These are phyloP conservation scores for Macheiramphus alcinus DNA, from an alignment of 2,113 vertebrate genomes.

Conservation along the genomic window DNA sequence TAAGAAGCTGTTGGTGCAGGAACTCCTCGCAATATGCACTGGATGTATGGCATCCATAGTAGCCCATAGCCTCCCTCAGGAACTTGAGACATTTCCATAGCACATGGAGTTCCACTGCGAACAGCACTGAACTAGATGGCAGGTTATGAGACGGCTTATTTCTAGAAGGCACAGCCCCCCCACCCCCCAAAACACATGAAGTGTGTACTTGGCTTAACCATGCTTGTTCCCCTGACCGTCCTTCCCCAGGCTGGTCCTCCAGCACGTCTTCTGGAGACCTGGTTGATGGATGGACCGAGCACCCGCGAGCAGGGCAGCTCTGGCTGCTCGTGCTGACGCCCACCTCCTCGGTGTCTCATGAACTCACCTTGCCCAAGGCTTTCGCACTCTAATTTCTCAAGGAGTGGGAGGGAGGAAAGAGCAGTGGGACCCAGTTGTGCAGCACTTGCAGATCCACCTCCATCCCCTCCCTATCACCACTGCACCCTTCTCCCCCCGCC, in stretches of 20 bases:
- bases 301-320: rapidly evolving
- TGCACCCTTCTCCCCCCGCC: neutral
- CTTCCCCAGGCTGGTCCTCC: neutral
- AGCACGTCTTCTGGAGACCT: neutral
- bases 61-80: rapidly evolving
- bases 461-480: neutral
- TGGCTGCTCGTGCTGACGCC: neutral
- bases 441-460: neutral
- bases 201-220: neutral
- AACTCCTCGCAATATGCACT: neutral
- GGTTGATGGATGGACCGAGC: rapidly evolving
- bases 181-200: neutral
- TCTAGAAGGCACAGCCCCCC: neutral
- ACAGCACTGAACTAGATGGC: neutral
- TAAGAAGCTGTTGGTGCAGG: neutral
- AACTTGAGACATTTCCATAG: neutral
- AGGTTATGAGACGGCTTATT: neutral
- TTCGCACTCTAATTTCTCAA: neutral
- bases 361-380: neutral
- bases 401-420: neutral
- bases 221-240: neutral
- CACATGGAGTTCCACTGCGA: neutral
- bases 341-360: neutral
- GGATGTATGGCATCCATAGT: rapidly evolving
- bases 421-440: neutral